Evolutionary conservation across 2,888 invertebrate genomes (phyloP), one percentile per base, ranked within the genome.

Genomic region (Scaptomyza flava): DNA sequence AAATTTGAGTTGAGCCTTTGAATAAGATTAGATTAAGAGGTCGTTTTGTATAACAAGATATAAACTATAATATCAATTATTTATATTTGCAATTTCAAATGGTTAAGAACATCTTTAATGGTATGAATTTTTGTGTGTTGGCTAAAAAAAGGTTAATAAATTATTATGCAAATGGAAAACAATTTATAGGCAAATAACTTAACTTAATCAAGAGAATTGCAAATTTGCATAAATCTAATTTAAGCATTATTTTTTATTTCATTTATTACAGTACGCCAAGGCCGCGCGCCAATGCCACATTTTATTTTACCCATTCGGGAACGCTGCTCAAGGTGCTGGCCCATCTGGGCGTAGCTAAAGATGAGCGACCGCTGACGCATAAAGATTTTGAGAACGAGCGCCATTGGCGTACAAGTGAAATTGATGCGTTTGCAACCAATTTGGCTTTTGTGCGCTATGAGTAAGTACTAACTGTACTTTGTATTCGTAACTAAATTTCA

Each of bases 231-330:
- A 23, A 23, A 23, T 23, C 23, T 23, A 23, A 23, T 23, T 23
- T 3, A 23, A 23, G 23, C 23, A 23, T 23, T 23, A 1, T 23
- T 23, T 23, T 23, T 23, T 3, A 23, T 23, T 34, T 6, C 17
- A 47, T 30, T n/a, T 14, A 6, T 58, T 58, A 8, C 42, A 91
- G 91, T 62, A 84, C 85, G n/a, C 27, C 33, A 30, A 51, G 12
- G 46, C 63, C 48, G 11, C 61, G 79, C 30, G 71, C 70, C 61
- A 93, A 92, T 72, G 93, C 94, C 31, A 93, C 94, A 31, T 94
- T 95, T 73, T 95, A 96, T 82, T 97, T 97, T 89, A 94, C 96
- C 0, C 97, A 97, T 92, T 97, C 97, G 1, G 97, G 97, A 3
- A 95, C 96, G 0, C 88, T 97, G 45, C 91, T 97, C 33, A 97